A percentile compares a stretch with the other conserved stretches of the same genome.
Conservation (phyloP, 2,888 invertebrate genomes). For the Dicyrtoma fusca region DNA sequence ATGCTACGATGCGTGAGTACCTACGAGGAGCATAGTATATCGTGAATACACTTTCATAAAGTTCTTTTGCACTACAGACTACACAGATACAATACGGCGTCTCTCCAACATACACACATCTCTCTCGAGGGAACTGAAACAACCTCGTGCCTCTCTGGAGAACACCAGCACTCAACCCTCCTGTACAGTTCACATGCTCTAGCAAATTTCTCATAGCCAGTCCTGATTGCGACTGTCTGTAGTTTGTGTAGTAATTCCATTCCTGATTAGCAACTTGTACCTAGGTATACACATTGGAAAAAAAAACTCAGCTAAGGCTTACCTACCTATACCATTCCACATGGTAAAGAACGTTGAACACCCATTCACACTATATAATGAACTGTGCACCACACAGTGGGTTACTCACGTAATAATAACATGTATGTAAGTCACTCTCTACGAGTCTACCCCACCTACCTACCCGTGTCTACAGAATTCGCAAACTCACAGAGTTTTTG, state of each 20-base stretch:
- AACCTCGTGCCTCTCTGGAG: conserved; percentile 27
- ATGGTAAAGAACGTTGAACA: too few species aligned
- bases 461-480: conserved; percentile 8
- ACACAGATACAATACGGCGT: neutral
- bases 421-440: neutral
- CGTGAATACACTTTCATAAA: neutral
- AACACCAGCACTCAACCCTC: conserved; percentile 21
- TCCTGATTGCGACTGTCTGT: conserved; percentile 18
- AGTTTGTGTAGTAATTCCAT: neutral
- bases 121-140: conserved; percentile 9
- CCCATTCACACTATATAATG: too few species aligned
- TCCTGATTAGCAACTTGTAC: too few species aligned
- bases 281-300: neutral
- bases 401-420: conserved; percentile 11
- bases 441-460: neutral
- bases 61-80: neutral
- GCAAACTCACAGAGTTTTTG: neutral
- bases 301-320: neutral
- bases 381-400: neutral
- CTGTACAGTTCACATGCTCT: conserved; percentile 27
- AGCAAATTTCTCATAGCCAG: conserved; percentile 17
- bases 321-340: neutral
- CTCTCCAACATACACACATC: neutral
- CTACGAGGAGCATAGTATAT: too few species aligned
- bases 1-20: neutral